phyloP scores from a whole-genome alignment of 35 echinoderm and acorn worm genomes.

The Eucidaris tribuloides region DNA sequence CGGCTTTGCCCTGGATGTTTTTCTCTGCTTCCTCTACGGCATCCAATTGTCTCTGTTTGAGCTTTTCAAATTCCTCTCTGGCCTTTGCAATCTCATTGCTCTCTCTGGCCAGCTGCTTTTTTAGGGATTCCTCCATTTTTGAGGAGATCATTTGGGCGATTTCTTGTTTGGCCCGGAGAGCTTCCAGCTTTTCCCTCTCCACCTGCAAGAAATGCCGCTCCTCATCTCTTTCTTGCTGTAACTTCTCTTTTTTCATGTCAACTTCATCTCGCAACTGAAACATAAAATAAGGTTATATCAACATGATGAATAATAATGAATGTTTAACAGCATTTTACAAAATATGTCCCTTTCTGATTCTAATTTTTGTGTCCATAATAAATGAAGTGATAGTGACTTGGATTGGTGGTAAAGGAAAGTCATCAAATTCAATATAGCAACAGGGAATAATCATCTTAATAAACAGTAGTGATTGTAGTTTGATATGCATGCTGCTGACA shows the following conservation, averaged over 20 bases:
- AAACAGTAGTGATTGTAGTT: too few species aligned
- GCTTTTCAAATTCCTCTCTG: conserved; percentile 73
- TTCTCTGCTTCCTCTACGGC: conserved; percentile 84
- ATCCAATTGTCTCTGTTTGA: conserved; percentile 83
- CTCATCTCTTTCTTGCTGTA: conserved; percentile 81
- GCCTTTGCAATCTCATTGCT: conserved; percentile 78
- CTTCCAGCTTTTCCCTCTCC: conserved; percentile 86
- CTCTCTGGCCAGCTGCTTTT: conserved; percentile 51
- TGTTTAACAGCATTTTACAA: too few species aligned
- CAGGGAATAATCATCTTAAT: too few species aligned
- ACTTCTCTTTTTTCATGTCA: conserved; percentile 41
- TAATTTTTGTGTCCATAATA: too few species aligned
- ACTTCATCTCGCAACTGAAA: conserved; percentile 67
- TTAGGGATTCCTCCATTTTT: conserved; percentile 72
- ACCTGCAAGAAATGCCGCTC: conserved; percentile 75
- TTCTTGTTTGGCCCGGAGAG: conserved; percentile 70
- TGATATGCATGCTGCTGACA: too few species aligned
- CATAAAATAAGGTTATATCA: too few species aligned
- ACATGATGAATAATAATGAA: too few species aligned
- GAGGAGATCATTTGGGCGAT: conserved; percentile 56
- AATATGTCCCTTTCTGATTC: too few species aligned
- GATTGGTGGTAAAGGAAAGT: too few species aligned
- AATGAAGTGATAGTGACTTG: too few species aligned
- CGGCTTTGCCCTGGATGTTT: conserved; percentile 74
- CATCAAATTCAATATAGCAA: too few species aligned